Conservation (phyloP, 2,888 invertebrate species). For the Heliconius charithonia region DNA sequence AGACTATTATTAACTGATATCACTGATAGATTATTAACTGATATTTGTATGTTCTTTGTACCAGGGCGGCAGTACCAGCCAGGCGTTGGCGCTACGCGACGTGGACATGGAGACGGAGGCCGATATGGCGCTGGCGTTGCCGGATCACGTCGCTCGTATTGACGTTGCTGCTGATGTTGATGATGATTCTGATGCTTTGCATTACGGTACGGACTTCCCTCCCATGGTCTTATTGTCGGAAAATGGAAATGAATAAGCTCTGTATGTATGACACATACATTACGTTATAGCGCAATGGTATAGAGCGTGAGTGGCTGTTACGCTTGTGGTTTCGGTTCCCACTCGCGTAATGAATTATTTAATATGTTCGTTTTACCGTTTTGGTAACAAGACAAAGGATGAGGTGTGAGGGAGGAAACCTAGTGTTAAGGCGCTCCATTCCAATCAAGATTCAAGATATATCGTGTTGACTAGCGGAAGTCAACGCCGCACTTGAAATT, state of each 20-base stretch:
- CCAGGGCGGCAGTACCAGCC: slow-evolving; percentile 49
- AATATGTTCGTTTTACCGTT: too few species aligned
- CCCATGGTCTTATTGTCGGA: too few species aligned
- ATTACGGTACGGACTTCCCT: not conserved
- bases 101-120: slow-evolving; percentile 50
- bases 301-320: too few species aligned
- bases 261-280: too few species aligned
- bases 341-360: too few species aligned
- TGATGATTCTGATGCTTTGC: not conserved
- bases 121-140: slow-evolving; percentile 56
- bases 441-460: not conserved
- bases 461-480: not conserved
- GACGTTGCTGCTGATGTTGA: slow-evolving; percentile 12
- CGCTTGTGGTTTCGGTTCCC: too few species aligned
- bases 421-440: too few species aligned
- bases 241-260: too few species aligned
- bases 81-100: slow-evolving; percentile 63
- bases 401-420: too few species aligned
- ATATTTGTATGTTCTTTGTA: not conserved
- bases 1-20: too few species aligned
- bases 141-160: slow-evolving; percentile 42
- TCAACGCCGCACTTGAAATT: not conserved
- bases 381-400: too few species aligned
- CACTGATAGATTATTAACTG: not conserved
- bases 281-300: too few species aligned